Evolutionary conservation across 53 echinoderm and acorn worm species (phyloP).

Genomic region (Mesocentrotus franciscanus): DNA sequence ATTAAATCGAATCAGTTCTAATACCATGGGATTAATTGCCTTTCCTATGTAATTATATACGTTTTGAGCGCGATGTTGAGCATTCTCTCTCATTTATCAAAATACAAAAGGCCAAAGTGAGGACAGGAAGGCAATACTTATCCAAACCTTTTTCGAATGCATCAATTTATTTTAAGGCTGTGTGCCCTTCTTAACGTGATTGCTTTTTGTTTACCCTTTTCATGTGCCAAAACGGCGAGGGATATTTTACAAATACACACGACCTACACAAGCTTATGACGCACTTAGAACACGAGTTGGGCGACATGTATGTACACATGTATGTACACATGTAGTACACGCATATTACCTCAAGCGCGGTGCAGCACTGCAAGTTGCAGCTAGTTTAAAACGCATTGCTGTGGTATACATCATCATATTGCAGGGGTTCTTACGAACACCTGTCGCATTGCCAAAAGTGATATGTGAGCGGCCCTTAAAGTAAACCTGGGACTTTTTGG

Average conservation of each 20-base stretch:
- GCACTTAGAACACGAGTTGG: background rate
- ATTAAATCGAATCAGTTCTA: no score
- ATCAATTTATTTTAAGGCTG: conserved; percentile 9
- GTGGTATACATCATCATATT: background rate
- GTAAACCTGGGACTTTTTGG: background rate
- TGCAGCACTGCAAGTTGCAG: background rate
- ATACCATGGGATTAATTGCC: no score
- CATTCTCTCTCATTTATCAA: background rate
- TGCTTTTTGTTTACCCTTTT: conserved; percentile 12
- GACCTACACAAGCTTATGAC: conserved; percentile 27
- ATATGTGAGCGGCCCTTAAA: conserved; percentile 16
- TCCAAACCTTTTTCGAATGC: conserved; percentile 12
- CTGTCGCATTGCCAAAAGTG: background rate
- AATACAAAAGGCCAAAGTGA: background rate
- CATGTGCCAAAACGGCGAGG: conserved; percentile 26
- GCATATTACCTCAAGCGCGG: no score
- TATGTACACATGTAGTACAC: background rate
- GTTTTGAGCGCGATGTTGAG: background rate
- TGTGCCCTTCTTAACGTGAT: conserved; percentile 11
- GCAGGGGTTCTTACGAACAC: background rate
- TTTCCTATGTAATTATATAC: no score
- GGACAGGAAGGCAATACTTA: background rate
- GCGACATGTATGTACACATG: background rate
- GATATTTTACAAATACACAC: conserved; percentile 37
- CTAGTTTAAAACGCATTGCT: background rate